A percentile compares a stretch with the other conserved stretches of the same genome.
phyloP scores from a whole-genome alignment of 30 jellyfish, hydroid and myxozoan genomes.

The Turritopsis rubra region DNA sequence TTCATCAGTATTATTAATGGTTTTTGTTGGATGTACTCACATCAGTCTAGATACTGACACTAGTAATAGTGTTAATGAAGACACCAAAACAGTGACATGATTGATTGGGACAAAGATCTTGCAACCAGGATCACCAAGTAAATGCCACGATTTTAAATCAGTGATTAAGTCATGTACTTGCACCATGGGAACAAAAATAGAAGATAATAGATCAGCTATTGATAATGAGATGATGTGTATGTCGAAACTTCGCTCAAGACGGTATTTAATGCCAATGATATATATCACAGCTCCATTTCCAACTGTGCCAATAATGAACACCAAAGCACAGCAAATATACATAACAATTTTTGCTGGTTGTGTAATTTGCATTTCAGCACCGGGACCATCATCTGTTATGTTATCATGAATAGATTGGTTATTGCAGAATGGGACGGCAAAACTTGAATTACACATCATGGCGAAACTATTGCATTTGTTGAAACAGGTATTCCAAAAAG shows the following conservation, averaged over 20 bases:
- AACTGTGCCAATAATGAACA: conserved; percentile 16
- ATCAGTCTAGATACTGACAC: conserved; percentile 11
- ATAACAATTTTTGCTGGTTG: conserved; percentile 11
- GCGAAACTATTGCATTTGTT: background rate
- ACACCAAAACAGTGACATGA: conserved; percentile 25
- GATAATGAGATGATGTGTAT: conserved; percentile 14
- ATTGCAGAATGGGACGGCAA: background rate
- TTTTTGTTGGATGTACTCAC: too few species aligned
- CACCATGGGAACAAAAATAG: conserved; percentile 19
- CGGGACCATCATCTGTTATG: background rate
- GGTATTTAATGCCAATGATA: conserved; percentile 17
- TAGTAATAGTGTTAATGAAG: conserved; percentile 18
- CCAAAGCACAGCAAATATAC: background rate
- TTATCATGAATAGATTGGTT: background rate
- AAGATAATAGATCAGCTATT: conserved; percentile 20
- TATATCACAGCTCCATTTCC: conserved; percentile 9
- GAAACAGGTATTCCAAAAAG: too few species aligned
- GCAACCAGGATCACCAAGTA: conserved; percentile 19
- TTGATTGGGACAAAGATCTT: conserved; percentile 27
- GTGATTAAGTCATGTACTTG: conserved; percentile 16
- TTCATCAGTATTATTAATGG: background rate
- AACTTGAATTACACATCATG: background rate
- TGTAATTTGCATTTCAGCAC: background rate
- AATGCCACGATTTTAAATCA: conserved; percentile 4
- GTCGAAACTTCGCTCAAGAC: conserved; percentile 9